These are phyloP conservation scores for Cheilosia pagana DNA, from an alignment of 2,888 invertebrate species.

Conservation along the genomic window DNA sequence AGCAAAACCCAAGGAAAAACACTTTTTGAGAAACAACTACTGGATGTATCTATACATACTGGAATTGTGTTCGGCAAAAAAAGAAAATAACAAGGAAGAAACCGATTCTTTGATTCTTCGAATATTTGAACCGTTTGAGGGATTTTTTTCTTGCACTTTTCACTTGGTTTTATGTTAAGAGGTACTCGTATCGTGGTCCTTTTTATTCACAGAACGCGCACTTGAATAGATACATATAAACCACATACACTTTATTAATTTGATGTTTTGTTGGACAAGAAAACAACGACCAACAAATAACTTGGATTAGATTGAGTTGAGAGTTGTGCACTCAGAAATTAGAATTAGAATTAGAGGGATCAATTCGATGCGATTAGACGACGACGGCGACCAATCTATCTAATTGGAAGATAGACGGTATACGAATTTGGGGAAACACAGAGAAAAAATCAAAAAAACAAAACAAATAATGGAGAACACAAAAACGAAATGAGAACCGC, in stretches of 20 bases:
- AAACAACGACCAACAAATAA: constrained; percentile 46
- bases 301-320: neutral
- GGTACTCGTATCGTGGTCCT: constrained; percentile 27
- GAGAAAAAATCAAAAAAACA: constrained; percentile 67
- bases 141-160: constrained; percentile 62
- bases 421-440: constrained; percentile 45
- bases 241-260: constrained; percentile 37
- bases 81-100: neutral
- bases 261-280: constrained; percentile 63
- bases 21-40: constrained; percentile 11
- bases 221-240: constrained; percentile 34
- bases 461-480: constrained; percentile 73
- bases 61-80: constrained; percentile 36
- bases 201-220: constrained; percentile 37
- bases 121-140: constrained; percentile 12
- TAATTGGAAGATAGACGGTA: constrained; percentile 25
- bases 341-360: no score
- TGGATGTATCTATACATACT: constrained; percentile 48
- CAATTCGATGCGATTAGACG: constrained; percentile 29
- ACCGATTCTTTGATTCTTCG: constrained; percentile 39
- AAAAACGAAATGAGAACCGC: constrained; percentile 73
- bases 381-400: constrained; percentile 55
- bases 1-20: constrained; percentile 5
- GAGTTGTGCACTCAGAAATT: constrained; percentile 47
- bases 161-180: constrained; percentile 16